Base-by-base conservation (phyloP, 2,797 vertebrate species). In the Diglossa cyanea region DNA sequence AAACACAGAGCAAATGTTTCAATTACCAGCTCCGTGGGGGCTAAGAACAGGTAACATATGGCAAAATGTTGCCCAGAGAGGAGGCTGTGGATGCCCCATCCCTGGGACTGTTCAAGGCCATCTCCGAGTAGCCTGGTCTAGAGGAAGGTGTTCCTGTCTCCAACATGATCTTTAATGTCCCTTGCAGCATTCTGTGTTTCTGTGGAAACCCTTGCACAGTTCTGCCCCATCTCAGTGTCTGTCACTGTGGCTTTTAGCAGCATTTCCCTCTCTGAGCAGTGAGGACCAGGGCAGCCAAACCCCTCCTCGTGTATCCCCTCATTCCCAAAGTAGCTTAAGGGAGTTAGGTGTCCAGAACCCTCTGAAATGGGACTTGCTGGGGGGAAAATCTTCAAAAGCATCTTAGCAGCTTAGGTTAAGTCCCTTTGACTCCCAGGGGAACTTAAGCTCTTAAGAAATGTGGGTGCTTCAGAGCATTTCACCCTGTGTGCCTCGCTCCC, bases 321-420 rank as follows among this genome's bases (percentile, higher is more conserved):
- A 62, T 66, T 19, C 51, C 61, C 68, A 54, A 78, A 94, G 95
- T 16, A 77, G 87, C 92, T 96, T 92, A 94, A 60, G 85, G 87
- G 89, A 85, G 62, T 85, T 89, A 12, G 77, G 57, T 91, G 94
- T 94, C 87, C 87, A 42, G 84, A 81, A 68, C 84, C 65, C 62
- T 87, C 91, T 80, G 87, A 72, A 86, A 90, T 8, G 72, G 92
- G 94, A 92, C 66, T n/a, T 88, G 57, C 83, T 58, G 82, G 72
- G 87, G 87, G 85, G 79, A 88, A 91, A 95, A 96, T 90, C 95
- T 96, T 95, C 94, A 58, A 93, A 96, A 96, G 96, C 86, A 88
- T 92, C 94, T 96, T 94, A 96, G 75, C 8, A 0, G 94, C 94
- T 95, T 96, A 97, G 62, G 23, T 58, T 95, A 95, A 97, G 91